Base-by-base conservation (phyloP, 2,797 vertebrate species). In the Gobionotothen gibberifrons region DNA sequence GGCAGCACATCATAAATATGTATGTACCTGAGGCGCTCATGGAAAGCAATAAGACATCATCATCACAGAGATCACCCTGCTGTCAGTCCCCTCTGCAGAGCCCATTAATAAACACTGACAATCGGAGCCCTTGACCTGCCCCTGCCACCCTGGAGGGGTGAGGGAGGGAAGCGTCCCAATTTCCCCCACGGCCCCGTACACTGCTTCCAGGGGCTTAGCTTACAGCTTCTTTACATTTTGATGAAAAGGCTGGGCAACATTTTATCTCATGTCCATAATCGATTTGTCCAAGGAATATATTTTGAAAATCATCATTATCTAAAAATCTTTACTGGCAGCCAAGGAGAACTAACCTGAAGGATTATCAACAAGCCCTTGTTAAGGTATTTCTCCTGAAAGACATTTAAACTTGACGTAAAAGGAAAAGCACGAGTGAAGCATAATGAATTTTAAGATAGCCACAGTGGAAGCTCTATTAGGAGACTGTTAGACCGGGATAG, bases 21-120 rank as follows among this genome's bases (percentile, higher is more conserved):
- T 91, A 94, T 93, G 89, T 86, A 83, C 72, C 90, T 70, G 78
- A 79, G 88, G 82, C 72, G 72, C 89, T 89, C 83, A 85, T 80
- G 86, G 90, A 94, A 93, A 91, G 92, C 92, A 93, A 93, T 93
- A 92, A 94, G 89, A 92, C 87, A 79, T 89, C 92, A 91, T 93
- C 90, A 94, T 93, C 89, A 88, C 82, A 81, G 88, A 91, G 90
- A 93, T 93, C 89, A 88, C 86, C 88, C 81, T 65, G 78, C 91
- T 91, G 87, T 93, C 93, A 89, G 86, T 90, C 86, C 75, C 77
- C 79, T 89, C 84, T 85, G 79, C 87, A 85, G 72, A 77, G 78
- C 81, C 90, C 90, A 93, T 94, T 93, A 93, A 93, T 91, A 94
- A 92, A 93, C 90, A 88, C 81, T 88, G 92, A 89, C 92, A 92